Base-by-base conservation (phyloP, 2,888 invertebrate species). In the Catocala fraxini region DNA sequence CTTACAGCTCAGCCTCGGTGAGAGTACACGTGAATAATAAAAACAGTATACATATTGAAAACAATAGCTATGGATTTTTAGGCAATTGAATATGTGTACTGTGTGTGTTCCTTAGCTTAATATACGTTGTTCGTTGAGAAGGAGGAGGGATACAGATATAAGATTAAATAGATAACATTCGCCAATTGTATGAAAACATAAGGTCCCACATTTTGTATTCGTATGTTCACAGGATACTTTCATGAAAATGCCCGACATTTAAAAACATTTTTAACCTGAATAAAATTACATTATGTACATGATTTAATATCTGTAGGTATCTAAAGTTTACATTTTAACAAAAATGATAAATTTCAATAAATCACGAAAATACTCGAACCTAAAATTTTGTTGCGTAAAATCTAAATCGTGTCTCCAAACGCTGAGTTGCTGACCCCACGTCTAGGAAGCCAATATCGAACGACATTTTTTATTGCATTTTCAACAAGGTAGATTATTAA, bases 401-500 rank as follows among this genome's bases (percentile, higher is more conserved):
- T 25, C 25, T 49, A 34, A 49, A 49, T 49, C n/a, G 6, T 4
- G 12, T n/a, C 34, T 49, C n/a, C 15, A 49, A 49, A 6, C 33
- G 10, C 33, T n/a, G 6, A 2, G n/a, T 47, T 10, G 47, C 47
- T 47, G 48, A 34, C 48, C 11, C n/a, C 4, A 34, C 48, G 48
- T 34, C 34, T 49, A 34, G 11, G 7, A 34, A 49, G 6, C n/a
- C 48, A 49, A 49, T 34, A n/a, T n/a, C n/a, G 48, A 34, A 25
- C 48, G 34, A 4, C 13, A 49, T 34, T 34, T 48, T 48, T 48
- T 47, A 34, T 34, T 48, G 48, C 33, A 48, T 48, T 49, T 34
- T 49, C 11, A 49, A 25, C 34, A 12, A 49, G 34, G 48, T 4
- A 25, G 25, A 25, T 3, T 25, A 25, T 25, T 25, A 25, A 25